Base-by-base conservation (phyloP, 1,140 invertebrate genomes). In the Rhagoletis zephyria region DNA sequence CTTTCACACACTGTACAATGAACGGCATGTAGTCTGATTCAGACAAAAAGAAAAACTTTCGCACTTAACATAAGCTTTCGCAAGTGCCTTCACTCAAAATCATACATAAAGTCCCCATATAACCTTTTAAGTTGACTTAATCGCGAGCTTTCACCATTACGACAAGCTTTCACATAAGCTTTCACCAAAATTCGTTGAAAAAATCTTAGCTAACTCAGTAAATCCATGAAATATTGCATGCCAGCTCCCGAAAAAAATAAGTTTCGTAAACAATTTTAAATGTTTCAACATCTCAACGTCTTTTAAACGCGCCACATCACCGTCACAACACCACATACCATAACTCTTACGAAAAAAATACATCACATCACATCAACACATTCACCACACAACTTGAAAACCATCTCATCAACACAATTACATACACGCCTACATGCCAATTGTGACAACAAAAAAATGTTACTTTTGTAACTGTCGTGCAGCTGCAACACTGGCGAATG, bases 401-500 rank as follows among this genome's bases (percentile, higher is more conserved):
- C 30, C 74, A 64, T 65, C 45, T 86, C 85, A 88, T 67, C 74
- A 65, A 81, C 81, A 86, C 64, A 89, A 59, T 87, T 59, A 64
- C 77, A 86, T 88, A 87, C 88, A 87, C 40, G 85, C 67, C 59
- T 85, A 67, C 86, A 30, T 60, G 4, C 9, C 1, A n/a, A 65
- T 42, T 45, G 64, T 42, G 77, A 9, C 12, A n/a, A 40, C 19
- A 14, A 12, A 60, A n/a, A 63, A 64, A 45, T 60, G 16, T n/a
- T 63, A 56, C 6, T 30, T 19, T 6, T 40, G n/a, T 5, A n/a
- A 40, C 64, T 40, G 9, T 7, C 45, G 10, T 56, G 74, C 85
- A 93, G 92, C 90, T 93, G 93, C 89, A 89, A 90, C 87, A 90
- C 90, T 74, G 93, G 92, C 67, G 93, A 93, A 87, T 94, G 93